Base-by-base conservation (phyloP, 1,140 invertebrate genomes). In the Drosophila athabasca region DNA sequence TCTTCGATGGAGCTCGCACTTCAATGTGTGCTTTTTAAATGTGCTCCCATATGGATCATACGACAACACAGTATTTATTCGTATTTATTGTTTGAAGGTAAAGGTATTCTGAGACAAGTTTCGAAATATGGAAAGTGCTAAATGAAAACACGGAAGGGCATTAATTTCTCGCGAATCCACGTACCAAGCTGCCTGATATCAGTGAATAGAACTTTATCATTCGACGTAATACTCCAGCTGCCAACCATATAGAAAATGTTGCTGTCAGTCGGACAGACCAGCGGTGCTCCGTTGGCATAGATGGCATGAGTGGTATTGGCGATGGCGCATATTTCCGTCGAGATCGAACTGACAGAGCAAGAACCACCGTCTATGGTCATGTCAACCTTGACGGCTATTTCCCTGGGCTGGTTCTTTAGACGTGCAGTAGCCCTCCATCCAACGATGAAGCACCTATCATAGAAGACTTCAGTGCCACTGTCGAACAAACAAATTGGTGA, bases 361-460 rank as follows among this genome's bases (percentile, higher is more conserved):
- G 3, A 2, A 2, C 8, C 6, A 6, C 3, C 4, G 8, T 4
- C n/a, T 9, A 50, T 9, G 19, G 31, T 3, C 13, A 60, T 24
- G 5, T 39, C 46, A 5, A 60, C 4, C n/a, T 15, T 60, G 6
- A 60, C 17, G 17, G 24, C 29, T 8, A 50, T 50, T 60, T 3
- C 8, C 45, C 5, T 15, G 13, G 15, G 3, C n/a, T 0, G 8
- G 6, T 9, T 13, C 2, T 1, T 19, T 0, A 6, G 0, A 3
- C 1, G 1, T n/a, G n/a, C 9, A 0, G 35, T n/a, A 2, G 35
- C 7, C 15, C 49, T 49, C 76, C 76, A 79, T 4, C 76, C 77
- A 7, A 52, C 35, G 15, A 43, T 44, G 2, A 51, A 11, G 8
- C 65, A 79, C 8, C 48, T 39, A 0, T 15, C 11, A 3, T 29